Base-by-base conservation (phyloP, 2,113 vertebrate genomes). In the Phoxinus phoxinus region DNA sequence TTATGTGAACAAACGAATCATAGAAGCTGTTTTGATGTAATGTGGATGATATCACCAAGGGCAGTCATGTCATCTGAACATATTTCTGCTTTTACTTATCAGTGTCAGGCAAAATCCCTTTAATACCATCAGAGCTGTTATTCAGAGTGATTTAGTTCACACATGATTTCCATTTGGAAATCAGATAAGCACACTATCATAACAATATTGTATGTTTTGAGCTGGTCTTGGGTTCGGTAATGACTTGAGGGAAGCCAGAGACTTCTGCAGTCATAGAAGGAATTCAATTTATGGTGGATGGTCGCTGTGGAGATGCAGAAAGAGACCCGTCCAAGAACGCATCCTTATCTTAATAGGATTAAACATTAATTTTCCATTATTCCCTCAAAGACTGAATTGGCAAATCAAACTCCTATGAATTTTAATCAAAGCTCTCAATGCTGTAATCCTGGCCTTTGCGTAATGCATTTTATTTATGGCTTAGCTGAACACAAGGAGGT, bases 271-370 rank as follows among this genome's bases (percentile, higher is more conserved):
- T 78, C 83, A 81, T 86, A 83, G 83, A 87, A 61, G 67, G 85
- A 73, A 86, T 88, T 88, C 77, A 56, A 83, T 89, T 88, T 87
- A 71, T 87, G 59, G 89, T 44, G 83, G 56, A 53, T 58, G 65
- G 71, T 48, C 23, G 65, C 74, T 78, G 80, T 58, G 84, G 72
- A 86, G 76, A 91, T 41, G n/a, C 58, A 84, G 77, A 84, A 71
- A 84, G 69, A 41, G 78, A 73, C 51, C 35, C 23, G 67, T 86
- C 53, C 71, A 84, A 77, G 84, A 88, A 81, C 37, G 85, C 69
- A 77, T 74, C 21, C 75, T 89, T 88, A 91, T 91, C 90, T 87
- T 84, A 89, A 90, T 86, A 87, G 87, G 88, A 89, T 90, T 91
- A 88, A 86, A 85, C 81, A 77, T 81, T 89, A 19, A 89, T 90